These are phyloP conservation scores for Chiloscyllium punctatum DNA, from an alignment of 2,797 vertebrate species.

Conservation along the genomic window DNA sequence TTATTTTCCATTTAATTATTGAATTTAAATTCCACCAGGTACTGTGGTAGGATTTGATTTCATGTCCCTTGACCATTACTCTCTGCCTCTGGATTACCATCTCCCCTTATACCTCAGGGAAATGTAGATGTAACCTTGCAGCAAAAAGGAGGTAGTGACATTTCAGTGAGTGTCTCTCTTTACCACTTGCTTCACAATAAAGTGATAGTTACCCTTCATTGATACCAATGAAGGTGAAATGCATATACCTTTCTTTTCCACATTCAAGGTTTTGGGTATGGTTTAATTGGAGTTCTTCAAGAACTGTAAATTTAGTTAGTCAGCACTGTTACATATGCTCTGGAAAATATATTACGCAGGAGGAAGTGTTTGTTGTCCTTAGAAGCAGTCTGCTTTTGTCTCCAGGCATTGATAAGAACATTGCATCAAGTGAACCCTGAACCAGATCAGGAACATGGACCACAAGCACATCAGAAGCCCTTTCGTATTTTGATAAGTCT, in stretches of 20 bases:
- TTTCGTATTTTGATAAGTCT: constrained; percentile 90
- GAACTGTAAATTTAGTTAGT: neutral
- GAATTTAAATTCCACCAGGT: too few species aligned
- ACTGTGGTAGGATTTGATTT: too few species aligned
- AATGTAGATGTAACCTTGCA: neutral
- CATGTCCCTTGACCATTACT: too few species aligned
- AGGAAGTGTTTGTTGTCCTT: neutral
- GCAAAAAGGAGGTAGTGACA: neutral
- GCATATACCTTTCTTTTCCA: neutral
- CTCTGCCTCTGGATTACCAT: too few species aligned
- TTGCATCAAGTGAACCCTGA: constrained; percentile 73
- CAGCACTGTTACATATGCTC: neutral
- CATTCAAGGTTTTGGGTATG: neutral
- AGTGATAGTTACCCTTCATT: neutral
- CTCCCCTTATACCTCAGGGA: neutral
- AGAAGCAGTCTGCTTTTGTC: constrained; percentile 38
- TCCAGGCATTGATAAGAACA: constrained; percentile 76
- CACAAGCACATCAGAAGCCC: constrained; percentile 74
- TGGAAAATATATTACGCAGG: neutral
- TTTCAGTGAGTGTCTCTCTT: neutral
- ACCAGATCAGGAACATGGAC: constrained; percentile 63
- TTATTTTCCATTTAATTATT: too few species aligned
- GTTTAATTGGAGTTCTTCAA: neutral
- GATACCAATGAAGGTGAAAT: neutral
- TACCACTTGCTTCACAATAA: too few species aligned